Percentiles rank a stretch among this genome's conserved stretches.
phyloP scores from a whole-genome alignment of 92 coral and sea anemone species.

The Diadumene lineata region DNA sequence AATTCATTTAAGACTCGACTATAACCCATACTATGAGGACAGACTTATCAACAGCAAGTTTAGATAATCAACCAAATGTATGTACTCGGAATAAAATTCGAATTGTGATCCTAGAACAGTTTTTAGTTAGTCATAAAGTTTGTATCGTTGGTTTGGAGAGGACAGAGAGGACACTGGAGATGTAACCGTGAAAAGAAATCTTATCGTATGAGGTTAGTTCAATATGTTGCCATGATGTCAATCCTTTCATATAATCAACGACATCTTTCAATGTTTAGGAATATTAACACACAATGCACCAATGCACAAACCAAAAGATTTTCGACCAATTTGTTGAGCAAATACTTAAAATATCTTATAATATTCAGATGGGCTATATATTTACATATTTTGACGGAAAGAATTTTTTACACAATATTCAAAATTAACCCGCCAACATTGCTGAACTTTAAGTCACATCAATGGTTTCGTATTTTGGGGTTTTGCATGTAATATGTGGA shows the following conservation, averaged over 20 bases:
- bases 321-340: not conserved
- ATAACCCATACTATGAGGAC: slow-evolving; percentile 20
- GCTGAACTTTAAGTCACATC: not conserved
- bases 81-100: not conserved
- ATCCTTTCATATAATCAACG: not conserved
- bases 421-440: not conserved
- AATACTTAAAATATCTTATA: too few relatives aligned
- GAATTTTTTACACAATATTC: not conserved
- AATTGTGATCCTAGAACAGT: too few relatives aligned
- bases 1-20: slow-evolving; percentile 21
- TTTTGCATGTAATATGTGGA: not conserved
- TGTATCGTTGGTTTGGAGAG: too few relatives aligned
- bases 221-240: too few relatives aligned
- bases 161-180: too few relatives aligned
- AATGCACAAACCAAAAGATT: not conserved
- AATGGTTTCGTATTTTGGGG: not conserved
- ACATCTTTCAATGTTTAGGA: not conserved
- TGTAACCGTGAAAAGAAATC: too few relatives aligned
- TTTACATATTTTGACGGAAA: not conserved
- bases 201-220: not conserved
- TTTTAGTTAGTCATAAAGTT: slow-evolving; percentile 2
- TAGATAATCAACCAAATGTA: not conserved
- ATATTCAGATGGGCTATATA: not conserved
- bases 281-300: not conserved
- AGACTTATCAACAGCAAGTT: slow-evolving; percentile 9